Evolutionary conservation across 2,113 vertebrate genomes (phyloP), one percentile per base, ranked within the genome.

Genomic region (Bubo blakistoni): DNA sequence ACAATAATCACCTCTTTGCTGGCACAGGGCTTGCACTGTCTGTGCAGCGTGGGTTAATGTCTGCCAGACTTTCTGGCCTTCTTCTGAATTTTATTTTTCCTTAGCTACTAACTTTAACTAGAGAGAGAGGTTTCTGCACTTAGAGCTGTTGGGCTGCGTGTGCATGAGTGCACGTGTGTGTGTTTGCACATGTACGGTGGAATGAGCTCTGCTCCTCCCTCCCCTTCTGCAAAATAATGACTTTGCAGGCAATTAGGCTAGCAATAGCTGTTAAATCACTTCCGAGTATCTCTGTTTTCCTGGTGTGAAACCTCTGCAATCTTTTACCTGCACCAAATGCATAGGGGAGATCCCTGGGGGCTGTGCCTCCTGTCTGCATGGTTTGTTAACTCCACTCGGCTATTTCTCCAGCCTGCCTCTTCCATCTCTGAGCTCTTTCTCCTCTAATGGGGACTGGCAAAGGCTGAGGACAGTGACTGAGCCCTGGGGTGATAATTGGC

Each of bases 221-320:
- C 70, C 42, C 30, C 12, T 30, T 61, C 70, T 51, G 84, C 66
- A 82, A 89, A 73, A 91, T 86, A 95, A 95, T 90, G 94, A 91
- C 81, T 95, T 95, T 86, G 71, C 95, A 94, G 95, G 58, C 85
- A 94, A 94, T 96, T 95, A 97, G 76, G 87, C 86, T 36, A 63
- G 95, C 90, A 71, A 78, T 86, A 86, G 90, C 93, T 96, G 93
- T 96, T 94, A 94, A 97, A 96, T 93, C 59, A 22, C 90, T 88
- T 86, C 91, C 2, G 2, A 91, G 74, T 47, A 32, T 52, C 51
- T 71, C 84, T 63, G 85, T 34, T 78, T 85, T 86, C 90, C 87
- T 57, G 65, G 51, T 81, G 90, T 42, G 93, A 95, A 86, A 71
- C 92, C 85, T 83, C 88, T 88, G 65, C 69, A 86, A 88, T 88